Evolutionary conservation across 2,888 invertebrate species (phyloP).

Genomic region (Xanthorhoe designata): DNA sequence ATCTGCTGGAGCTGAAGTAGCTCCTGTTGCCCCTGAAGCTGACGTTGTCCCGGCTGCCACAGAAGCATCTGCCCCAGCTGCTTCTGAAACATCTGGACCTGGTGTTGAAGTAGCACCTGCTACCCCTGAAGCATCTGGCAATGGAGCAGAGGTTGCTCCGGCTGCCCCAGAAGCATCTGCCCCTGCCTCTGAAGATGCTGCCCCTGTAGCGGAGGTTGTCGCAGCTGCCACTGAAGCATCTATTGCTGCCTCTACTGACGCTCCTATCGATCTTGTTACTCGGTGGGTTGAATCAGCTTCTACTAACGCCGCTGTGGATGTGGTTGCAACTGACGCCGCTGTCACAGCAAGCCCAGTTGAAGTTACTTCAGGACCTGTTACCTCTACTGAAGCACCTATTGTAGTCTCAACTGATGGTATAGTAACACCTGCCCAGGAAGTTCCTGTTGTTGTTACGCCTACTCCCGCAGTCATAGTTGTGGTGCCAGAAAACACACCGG

Average conservation of each 20-base stretch:
- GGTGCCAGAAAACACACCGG: background rate
- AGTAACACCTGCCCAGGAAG: slow-evolving; percentile 13
- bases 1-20: slow-evolving; percentile 1
- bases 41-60: background rate
- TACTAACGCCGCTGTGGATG: slow-evolving; percentile 15
- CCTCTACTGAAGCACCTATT: slow-evolving; percentile 11
- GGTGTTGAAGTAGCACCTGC: slow-evolving; percentile 10
- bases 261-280: background rate
- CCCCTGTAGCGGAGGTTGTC: slow-evolving; percentile 5
- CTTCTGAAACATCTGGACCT: slow-evolving; percentile 7
- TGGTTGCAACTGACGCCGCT: slow-evolving; percentile 1
- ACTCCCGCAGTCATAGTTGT: slow-evolving; percentile 1
- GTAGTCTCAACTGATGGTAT: slow-evolving; percentile 12
- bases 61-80: slow-evolving; percentile 4
- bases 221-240: slow-evolving; percentile 4
- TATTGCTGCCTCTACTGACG: slow-evolving; percentile 1
- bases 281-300: slow-evolving; percentile 2
- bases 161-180: background rate
- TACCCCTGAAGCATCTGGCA: background rate
- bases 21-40: slow-evolving; percentile 6
- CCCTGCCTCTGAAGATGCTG: slow-evolving; percentile 7
- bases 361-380: background rate
- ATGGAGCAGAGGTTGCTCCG: slow-evolving; percentile 8
- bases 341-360: slow-evolving; percentile 12
- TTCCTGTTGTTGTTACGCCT: slow-evolving; percentile 7